A percentile compares a stretch with the other conserved stretches of the same genome.
Conservation (phyloP, 1,140 invertebrate species). For the Zaprionus africanus region DNA sequence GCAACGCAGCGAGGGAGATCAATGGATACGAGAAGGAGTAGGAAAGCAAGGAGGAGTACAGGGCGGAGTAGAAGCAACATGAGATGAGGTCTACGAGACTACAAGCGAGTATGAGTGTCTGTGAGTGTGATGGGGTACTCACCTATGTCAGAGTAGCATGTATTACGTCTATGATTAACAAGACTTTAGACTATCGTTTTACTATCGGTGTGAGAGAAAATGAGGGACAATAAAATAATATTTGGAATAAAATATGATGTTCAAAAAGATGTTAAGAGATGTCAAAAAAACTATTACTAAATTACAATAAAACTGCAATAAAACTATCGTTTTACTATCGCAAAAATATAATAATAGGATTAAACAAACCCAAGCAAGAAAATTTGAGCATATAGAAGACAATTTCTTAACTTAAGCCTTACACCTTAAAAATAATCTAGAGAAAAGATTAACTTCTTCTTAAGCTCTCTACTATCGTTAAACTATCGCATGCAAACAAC, state of each 20-base stretch:
- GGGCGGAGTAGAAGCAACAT: not conserved
- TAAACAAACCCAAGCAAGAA: too few species aligned
- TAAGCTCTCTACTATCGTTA: not conserved
- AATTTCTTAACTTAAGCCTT: too few species aligned
- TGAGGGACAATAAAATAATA: not conserved
- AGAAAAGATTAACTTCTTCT: too few species aligned
- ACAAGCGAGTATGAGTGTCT: not conserved
- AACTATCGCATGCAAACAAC: not conserved
- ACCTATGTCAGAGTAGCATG: not conserved
- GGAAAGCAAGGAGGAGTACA: not conserved
- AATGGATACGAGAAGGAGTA: not conserved
- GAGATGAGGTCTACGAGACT: not conserved
- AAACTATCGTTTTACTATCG: not conserved
- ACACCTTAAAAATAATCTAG: too few species aligned
- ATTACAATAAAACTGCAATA: too few species aligned
- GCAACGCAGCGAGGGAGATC: constrained; percentile 29
- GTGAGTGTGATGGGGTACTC: not conserved
- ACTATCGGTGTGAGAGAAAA: not conserved
- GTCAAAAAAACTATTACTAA: too few species aligned
- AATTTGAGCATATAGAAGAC: too few species aligned
- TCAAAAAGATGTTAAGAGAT: too few species aligned
- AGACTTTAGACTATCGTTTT: not conserved
- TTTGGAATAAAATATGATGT: not conserved
- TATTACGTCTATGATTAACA: not conserved
- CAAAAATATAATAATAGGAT: not conserved